Conservation (phyloP, 1,140 invertebrate genomes). For the Drosophila suzukii region DNA sequence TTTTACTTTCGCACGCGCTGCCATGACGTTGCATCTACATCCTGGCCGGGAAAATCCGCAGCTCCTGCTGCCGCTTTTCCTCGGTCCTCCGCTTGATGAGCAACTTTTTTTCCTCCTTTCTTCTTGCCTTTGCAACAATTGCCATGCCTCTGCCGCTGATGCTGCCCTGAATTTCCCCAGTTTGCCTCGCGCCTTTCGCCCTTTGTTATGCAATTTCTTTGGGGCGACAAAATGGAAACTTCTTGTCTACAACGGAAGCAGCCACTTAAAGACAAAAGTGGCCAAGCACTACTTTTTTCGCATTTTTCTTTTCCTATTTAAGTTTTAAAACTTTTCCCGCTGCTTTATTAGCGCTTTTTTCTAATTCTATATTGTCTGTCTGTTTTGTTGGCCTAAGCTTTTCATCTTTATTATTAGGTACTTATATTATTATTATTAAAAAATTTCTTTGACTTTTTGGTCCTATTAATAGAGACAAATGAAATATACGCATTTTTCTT, state of each 20-base stretch:
- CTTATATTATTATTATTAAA: no score
- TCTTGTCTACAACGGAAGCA: slow-evolving; percentile 46
- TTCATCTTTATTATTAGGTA: background rate
- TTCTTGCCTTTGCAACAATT: slow-evolving; percentile 53
- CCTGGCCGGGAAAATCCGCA: slow-evolving; percentile 26
- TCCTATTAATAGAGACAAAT: no score
- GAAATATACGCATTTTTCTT: no score
- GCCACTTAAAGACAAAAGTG: slow-evolving; percentile 45
- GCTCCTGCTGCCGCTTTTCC: slow-evolving; percentile 5
- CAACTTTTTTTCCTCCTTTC: slow-evolving; percentile 24
- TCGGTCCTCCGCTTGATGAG: slow-evolving; percentile 41
- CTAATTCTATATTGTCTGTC: background rate
- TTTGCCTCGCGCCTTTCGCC: slow-evolving; percentile 17
- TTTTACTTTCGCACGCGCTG: slow-evolving; percentile 79
- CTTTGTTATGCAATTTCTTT: slow-evolving; percentile 54
- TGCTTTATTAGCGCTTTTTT: slow-evolving; percentile 1
- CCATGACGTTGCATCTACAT: slow-evolving; percentile 58
- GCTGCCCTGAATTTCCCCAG: slow-evolving; percentile 17
- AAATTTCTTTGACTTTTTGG: no score
- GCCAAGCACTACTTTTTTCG: slow-evolving; percentile 3
- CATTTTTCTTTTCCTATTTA: no score
- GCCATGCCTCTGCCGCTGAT: slow-evolving; percentile 19
- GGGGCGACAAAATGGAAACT: slow-evolving; percentile 42
- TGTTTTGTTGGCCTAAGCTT: background rate
- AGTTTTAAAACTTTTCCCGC: background rate